Evolutionary conservation across 2,797 vertebrate species (phyloP).

Genomic region (Micropoecilia bifurca): DNA sequence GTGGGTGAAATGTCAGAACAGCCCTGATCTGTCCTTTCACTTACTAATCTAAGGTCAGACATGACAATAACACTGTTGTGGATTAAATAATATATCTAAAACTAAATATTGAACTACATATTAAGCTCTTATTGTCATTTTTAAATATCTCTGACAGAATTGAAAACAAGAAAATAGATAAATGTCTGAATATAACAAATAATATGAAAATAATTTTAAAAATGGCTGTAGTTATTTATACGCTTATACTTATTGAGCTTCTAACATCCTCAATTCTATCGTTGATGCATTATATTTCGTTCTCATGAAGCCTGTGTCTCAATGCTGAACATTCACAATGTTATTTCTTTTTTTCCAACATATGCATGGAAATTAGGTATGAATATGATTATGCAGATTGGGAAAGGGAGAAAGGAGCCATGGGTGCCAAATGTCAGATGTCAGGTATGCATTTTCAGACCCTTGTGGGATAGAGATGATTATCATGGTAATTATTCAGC

Average conservation of each 20-base stretch:
- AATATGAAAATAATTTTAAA: neutral
- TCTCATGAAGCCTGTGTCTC: conserved; percentile 31
- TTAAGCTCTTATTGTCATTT: neutral
- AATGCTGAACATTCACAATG: conserved; percentile 49
- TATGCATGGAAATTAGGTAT: conserved; percentile 74
- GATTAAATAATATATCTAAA: neutral
- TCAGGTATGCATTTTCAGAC: conserved; percentile 81
- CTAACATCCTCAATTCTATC: neutral
- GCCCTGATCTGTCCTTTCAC: neutral
- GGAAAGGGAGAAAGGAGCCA: conserved; percentile 73
- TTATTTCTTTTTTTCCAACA: conserved; percentile 51
- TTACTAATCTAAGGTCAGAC: neutral
- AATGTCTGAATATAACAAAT: neutral
- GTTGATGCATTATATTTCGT: conserved; percentile 20
- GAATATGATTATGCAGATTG: conserved; percentile 82
- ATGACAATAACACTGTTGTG: neutral
- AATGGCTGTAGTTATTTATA: neutral
- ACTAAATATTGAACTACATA: neutral
- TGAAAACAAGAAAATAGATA: neutral
- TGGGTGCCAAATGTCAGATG: conserved; percentile 82
- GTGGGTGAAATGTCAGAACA: neutral
- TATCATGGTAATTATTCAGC: conserved; percentile 85
- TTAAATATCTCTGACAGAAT: neutral
- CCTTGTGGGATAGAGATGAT: conserved; percentile 78
- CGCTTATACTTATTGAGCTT: neutral